Base-by-base conservation (phyloP, 2,113 vertebrate genomes). In the Gymnocephalus cernua region DNA sequence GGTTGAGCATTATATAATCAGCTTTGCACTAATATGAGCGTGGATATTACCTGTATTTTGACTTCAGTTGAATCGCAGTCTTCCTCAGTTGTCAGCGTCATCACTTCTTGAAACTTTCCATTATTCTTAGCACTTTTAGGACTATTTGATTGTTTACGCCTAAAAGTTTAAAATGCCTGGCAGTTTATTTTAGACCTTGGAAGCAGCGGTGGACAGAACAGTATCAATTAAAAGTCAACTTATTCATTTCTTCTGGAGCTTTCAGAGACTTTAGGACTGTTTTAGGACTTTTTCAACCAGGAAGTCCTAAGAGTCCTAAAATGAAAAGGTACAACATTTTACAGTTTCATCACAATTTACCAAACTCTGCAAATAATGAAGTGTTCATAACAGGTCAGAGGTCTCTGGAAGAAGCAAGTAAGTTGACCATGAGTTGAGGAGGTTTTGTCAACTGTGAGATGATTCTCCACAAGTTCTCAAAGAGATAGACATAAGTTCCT, bases 1-100 rank as follows among this genome's bases (percentile, higher is more conserved):
- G 50, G 12, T 14, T 51, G 53, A 57, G 68, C 44, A 38, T 47
- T 66, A 19, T 66, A 19, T 70, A 44, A 76, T 85, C 54, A 18
- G 45, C 38, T 61, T 32, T 25, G 44, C 67, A 44, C 57, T 27
- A 16, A 51, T 15, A 2, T 0, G 3, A 18, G 18, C 45, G n/a
- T 48, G 65, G 70, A 76, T 48, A 53, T 9, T 4, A 11, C 9
- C 21, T 45, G 23, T 0, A 4, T 8, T 32, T 56, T 9, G 68
- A 4, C 27, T 71, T 25, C 4, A 25, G 68, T 11, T 25, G 51
- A 25, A 35, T 25, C 48, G 16, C 54, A 29, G 38, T 44, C 35
- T 13, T 21, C 9, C 19, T 57, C 67, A 56, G 29, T 7, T 29
- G 25, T 8, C 15, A 51, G 48, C 4, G n/a, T 41, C 38, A 41